Percentiles rank a stretch among this genome's conserved stretches.
These are phyloP conservation scores for Aphelinus atriplicis DNA, from an alignment of 1,140 invertebrate genomes.

Conservation along the genomic window DNA sequence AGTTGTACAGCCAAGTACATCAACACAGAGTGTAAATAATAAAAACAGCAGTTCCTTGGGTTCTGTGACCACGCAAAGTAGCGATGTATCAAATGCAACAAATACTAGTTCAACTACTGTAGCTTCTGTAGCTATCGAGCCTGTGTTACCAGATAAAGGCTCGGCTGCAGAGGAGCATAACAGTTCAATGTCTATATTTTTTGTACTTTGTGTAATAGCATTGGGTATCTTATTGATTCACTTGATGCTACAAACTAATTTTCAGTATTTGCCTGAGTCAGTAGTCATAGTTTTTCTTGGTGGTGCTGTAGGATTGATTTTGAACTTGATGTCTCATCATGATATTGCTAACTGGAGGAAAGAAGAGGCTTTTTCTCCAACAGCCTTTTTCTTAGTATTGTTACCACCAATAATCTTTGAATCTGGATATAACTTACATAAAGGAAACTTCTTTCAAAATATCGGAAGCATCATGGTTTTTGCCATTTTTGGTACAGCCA, in stretches of 20 bases:
- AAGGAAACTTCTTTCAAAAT: slow-evolving; percentile 99
- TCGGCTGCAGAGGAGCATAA: slow-evolving; percentile 95
- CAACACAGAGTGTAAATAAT: background rate
- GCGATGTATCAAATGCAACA: slow-evolving; percentile 38
- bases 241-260: slow-evolving; percentile 92
- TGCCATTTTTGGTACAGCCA: slow-evolving; percentile 95
- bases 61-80: slow-evolving; percentile 30
- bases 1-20: background rate
- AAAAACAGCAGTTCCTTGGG: background rate
- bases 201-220: slow-evolving; percentile 92
- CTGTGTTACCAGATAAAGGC: slow-evolving; percentile 83
- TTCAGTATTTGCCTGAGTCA: slow-evolving; percentile 96
- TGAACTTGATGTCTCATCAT: slow-evolving; percentile 90
- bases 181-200: slow-evolving; percentile 96
- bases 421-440: slow-evolving; percentile 98
- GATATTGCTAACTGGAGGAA: slow-evolving; percentile 94
- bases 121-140: slow-evolving; percentile 72
- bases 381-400: slow-evolving; percentile 95
- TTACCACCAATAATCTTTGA: slow-evolving; percentile 99
- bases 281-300: slow-evolving; percentile 97
- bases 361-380: slow-evolving; percentile 97
- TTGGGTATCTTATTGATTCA: slow-evolving; percentile 94
- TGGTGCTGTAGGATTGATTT: slow-evolving; percentile 88
- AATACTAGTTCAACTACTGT: slow-evolving; percentile 62
- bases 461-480: slow-evolving; percentile 95